A percentile compares a stretch with the other conserved stretches of the same genome.
Evolutionary conservation across 1,140 invertebrate genomes (phyloP).

Genomic region (Plectus sambesii): DNA sequence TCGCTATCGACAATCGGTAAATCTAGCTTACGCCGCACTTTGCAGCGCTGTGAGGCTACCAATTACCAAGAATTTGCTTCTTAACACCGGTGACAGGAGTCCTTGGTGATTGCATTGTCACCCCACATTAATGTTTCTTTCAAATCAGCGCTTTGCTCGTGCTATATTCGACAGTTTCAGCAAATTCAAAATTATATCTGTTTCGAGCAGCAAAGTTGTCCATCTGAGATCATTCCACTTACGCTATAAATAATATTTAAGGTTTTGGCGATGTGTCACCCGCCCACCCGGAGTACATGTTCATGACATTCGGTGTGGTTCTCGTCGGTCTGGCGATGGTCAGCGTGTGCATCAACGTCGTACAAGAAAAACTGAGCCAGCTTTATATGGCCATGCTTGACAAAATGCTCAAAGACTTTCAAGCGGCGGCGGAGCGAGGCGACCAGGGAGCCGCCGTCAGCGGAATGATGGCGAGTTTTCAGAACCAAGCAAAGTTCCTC

Average conservation of each 20-base stretch:
- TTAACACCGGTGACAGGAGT: too few relatives aligned
- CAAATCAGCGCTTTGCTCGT: slow-evolving; percentile 8
- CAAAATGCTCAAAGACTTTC: slow-evolving; percentile 38
- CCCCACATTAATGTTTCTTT: neutral
- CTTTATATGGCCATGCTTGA: slow-evolving; percentile 34
- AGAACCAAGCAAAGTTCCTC: slow-evolving; percentile 35
- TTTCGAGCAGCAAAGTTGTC: too few relatives aligned
- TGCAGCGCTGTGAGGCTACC: too few relatives aligned
- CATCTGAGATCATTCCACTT: too few relatives aligned
- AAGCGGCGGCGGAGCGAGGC: slow-evolving; percentile 30
- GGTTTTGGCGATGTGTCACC: slow-evolving; percentile 40
- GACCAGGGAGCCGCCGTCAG: slow-evolving; percentile 36
- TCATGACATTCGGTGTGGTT: slow-evolving; percentile 78
- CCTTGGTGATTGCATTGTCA: too few relatives aligned
- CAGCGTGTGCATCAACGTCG: slow-evolving; percentile 76
- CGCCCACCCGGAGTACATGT: slow-evolving; percentile 72
- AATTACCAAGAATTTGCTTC: too few relatives aligned
- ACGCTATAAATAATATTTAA: slow-evolving; percentile 8
- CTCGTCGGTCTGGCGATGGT: slow-evolving; percentile 84
- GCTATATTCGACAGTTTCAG: too few relatives aligned
- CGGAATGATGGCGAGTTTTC: slow-evolving; percentile 38
- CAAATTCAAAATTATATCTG: too few relatives aligned
- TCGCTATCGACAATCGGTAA: slow-evolving; percentile 47
- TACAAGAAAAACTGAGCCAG: slow-evolving; percentile 36
- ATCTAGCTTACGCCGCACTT: too few relatives aligned